phyloP scores from a whole-genome alignment of 2,888 invertebrate species.

The Nymphalis polychloros region DNA sequence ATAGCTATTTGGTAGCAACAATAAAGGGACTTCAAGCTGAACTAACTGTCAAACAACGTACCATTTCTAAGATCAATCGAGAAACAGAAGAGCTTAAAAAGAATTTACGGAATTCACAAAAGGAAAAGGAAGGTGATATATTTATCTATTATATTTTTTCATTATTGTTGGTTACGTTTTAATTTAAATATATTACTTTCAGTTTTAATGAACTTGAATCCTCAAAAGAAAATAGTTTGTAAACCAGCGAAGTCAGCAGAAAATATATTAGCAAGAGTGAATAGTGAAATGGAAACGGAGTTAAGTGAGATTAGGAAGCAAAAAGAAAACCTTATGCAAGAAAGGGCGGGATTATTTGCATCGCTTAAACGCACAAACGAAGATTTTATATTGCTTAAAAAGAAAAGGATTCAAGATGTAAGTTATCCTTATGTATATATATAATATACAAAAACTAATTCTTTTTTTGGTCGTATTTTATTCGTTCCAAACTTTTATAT shows the following conservation, averaged over 20 bases:
- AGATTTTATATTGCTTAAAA: slow-evolving; percentile 88
- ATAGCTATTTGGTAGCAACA: slow-evolving; percentile 89
- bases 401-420: slow-evolving; percentile 90
- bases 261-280: slow-evolving; percentile 65
- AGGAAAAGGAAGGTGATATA: slow-evolving; percentile 84
- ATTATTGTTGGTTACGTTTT: not conserved
- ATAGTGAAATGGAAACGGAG: slow-evolving; percentile 72
- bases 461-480: too few species aligned
- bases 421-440: slow-evolving; percentile 58
- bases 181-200: slow-evolving; percentile 42
- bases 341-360: slow-evolving; percentile 82
- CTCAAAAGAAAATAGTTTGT: slow-evolving; percentile 60
- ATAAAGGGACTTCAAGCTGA: slow-evolving; percentile 90
- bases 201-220: slow-evolving; percentile 69
- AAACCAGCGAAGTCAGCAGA: slow-evolving; percentile 69
- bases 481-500: too few species aligned
- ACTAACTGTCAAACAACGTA: slow-evolving; percentile 87
- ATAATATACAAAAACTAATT: too few species aligned
- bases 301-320: slow-evolving; percentile 68
- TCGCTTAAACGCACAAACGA: slow-evolving; percentile 87
- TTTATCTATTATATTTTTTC: slow-evolving; percentile 11
- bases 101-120: slow-evolving; percentile 88
- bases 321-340: slow-evolving; percentile 74
- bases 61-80: slow-evolving; percentile 85
- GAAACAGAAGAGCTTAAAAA: slow-evolving; percentile 89